phyloP scores from a whole-genome alignment of 2,888 invertebrate species.

The Atrina japonica region DNA sequence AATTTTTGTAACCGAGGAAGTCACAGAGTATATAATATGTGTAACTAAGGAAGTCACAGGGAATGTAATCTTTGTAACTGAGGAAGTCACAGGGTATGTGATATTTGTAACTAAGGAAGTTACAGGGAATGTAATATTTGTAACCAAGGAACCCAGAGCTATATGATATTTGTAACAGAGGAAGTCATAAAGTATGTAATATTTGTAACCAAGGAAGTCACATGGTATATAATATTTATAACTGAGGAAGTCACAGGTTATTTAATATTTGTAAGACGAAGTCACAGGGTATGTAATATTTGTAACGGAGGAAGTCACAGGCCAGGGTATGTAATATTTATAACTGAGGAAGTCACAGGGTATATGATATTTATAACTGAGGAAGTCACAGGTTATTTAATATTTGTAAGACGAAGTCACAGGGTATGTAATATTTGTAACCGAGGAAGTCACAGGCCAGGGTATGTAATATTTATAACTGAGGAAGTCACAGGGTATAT shows the following conservation, averaged over 20 bases:
- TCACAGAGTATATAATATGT: too few species aligned
- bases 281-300: constrained; percentile 85
- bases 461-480: constrained; percentile 82
- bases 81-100: too few species aligned
- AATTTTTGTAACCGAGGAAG: too few species aligned
- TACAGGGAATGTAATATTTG: too few species aligned
- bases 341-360: too few species aligned
- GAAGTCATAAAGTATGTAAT: constrained; percentile 89
- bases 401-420: too few species aligned
- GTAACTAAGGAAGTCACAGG: too few species aligned
- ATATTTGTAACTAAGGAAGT: too few species aligned
- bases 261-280: constrained; percentile 23
- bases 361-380: constrained; percentile 99
- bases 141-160: constrained; percentile 99
- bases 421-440: constrained; percentile 86
- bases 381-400: constrained; percentile 99
- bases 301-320: constrained; percentile 80
- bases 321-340: too few species aligned
- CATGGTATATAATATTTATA: constrained; percentile 85
- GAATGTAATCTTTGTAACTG: too few species aligned
- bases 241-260: constrained; percentile 85
- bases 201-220: neutral
- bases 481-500: constrained; percentile 85
- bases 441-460: constrained; percentile 99
- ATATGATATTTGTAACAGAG: too few species aligned